These are phyloP conservation scores for Ashinkailepas kermadecensis DNA, from an alignment of 2,888 invertebrate genomes.

Conservation along the genomic window DNA sequence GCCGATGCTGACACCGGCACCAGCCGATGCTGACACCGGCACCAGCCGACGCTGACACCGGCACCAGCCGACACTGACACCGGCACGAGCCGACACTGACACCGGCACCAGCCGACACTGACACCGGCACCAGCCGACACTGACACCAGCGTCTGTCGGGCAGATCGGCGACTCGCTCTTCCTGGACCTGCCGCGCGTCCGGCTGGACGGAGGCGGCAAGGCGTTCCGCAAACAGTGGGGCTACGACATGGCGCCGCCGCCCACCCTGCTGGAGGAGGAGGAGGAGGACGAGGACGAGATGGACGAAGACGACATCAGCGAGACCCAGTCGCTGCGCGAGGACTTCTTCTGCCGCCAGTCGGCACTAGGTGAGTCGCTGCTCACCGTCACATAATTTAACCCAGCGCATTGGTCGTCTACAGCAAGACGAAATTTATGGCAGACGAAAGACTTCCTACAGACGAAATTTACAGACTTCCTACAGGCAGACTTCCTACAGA, in stretches of 20 bases:
- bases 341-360: slow-evolving; percentile 46
- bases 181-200: slow-evolving; percentile 56
- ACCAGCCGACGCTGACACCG: background rate
- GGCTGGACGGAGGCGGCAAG: slow-evolving; percentile 60
- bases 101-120: background rate
- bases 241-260: slow-evolving; percentile 52
- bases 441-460: no score
- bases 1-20: background rate
- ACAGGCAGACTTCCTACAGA: no score
- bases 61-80: background rate
- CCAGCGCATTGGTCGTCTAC: no score
- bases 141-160: slow-evolving; percentile 30
- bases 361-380: slow-evolving; percentile 50
- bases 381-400: background rate
- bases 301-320: slow-evolving; percentile 37
- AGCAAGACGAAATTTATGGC: no score
- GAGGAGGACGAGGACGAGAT: slow-evolving; percentile 38
- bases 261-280: slow-evolving; percentile 59
- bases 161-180: slow-evolving; percentile 52
- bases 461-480: no score
- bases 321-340: slow-evolving; percentile 56
- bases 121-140: background rate
- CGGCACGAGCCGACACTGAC: background rate
- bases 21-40: background rate
- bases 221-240: slow-evolving; percentile 57